A percentile compares a stretch with the other conserved stretches of the same genome.
Conservation (phyloP, 1,140 invertebrate species). For the Caenorhabditis briggsae region DNA sequence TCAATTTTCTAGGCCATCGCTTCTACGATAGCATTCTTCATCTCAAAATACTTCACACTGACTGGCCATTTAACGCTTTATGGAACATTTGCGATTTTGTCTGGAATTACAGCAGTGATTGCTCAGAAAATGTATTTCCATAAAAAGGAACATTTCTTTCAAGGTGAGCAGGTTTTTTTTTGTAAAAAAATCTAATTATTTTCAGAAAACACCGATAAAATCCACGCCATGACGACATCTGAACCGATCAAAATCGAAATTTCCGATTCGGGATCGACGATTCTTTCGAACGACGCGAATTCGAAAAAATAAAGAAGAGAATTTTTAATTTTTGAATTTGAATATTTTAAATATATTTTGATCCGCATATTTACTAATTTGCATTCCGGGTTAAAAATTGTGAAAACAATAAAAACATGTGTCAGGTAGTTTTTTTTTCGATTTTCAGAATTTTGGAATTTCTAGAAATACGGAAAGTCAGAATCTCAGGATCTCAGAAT, state of each 20-base stretch:
- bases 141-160: conserved; percentile 21
- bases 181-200: no score
- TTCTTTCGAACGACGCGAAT: no score
- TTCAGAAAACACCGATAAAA: background rate
- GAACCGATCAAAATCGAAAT: conserved; percentile 35
- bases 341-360: no score
- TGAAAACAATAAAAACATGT: no score
- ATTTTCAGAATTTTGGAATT: no score
- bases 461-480: no score
- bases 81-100: conserved; percentile 24
- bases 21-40: conserved; percentile 19
- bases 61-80: background rate
- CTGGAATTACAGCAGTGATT: background rate
- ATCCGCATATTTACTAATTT: no score
- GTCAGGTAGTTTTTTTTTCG: no score
- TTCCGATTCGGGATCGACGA: conserved; percentile 4
- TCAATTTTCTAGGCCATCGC: background rate
- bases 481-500: no score
- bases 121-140: conserved; percentile 34
- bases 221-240: background rate
- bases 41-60: conserved; percentile 31
- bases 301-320: no score
- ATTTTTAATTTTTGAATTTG: no score
- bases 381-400: no score
- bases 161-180: background rate